Base-by-base conservation (phyloP, 2,888 invertebrate genomes). In the Electrophaes corylata region DNA sequence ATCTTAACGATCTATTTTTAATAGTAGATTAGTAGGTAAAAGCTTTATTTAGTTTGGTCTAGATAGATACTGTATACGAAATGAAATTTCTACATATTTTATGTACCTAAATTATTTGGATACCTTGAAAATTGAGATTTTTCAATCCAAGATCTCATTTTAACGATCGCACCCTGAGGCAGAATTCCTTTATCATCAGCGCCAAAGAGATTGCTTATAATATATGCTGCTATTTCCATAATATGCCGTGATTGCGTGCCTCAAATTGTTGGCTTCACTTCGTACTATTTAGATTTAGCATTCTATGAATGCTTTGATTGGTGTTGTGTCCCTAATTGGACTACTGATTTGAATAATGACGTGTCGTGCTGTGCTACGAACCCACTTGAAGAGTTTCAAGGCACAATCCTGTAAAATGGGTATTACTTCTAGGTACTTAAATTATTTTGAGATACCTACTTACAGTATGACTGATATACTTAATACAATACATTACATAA, bases 191-290 rank as follows among this genome's bases (percentile, higher is more conserved):
- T 72, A 62, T 49, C 67, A 66, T 70, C 72, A 56, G 62, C 72
- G 58, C 60, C 63, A 49, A 62, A 73, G 73, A 81, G 83, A 83
- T 83, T 81, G 76, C 76, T 75, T 46, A 53, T 53, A 46, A 46
- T 46, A 53, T 53, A 46, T 40, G 33, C 40, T 67, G 67, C 72
- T 70, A 79, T 81, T 75, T 75, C 72, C 75, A 78, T 71, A 74
- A 55, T 59, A 73, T 77, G 72, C 70, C 60, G 65, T 66, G 74
- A 72, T 85, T 74, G 88, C 88, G 81, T 88, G 87, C 70, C 62
- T 74, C 60, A 75, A 70, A 73, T 74, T 80, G 73, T 73, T 81
- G 72, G 58, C 74, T 73, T 60, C 67, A 52, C 72, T 73, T 69
- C 66, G 39, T 71, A 72, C 12, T 73, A 55, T 74, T 71, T 66